Conservation (phyloP, 1,140 invertebrate species). For the Argopecten irradians region DNA sequence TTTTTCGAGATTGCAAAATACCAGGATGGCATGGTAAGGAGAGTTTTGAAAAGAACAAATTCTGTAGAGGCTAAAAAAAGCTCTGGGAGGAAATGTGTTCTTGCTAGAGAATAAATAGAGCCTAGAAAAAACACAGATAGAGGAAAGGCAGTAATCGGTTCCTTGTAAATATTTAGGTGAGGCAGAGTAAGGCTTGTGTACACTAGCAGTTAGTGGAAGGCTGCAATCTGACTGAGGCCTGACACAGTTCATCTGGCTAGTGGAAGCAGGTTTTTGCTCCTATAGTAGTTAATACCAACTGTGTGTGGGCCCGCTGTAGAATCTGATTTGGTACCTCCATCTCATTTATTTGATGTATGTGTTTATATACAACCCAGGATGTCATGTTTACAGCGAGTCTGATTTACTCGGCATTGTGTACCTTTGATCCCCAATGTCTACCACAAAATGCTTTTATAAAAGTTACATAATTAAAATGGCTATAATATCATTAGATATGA, state of each 20-base stretch:
- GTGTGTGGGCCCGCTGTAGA: not conserved
- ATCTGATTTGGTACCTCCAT: not conserved
- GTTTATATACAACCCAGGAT: not conserved
- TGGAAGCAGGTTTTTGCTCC: not conserved
- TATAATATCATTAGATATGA: not conserved
- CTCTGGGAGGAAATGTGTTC: not conserved
- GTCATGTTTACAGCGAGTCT: conserved; percentile 4
- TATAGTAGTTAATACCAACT: not conserved
- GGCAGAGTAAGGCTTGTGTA: not conserved
- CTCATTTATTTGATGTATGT: conserved; percentile 18
- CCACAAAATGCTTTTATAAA: not conserved
- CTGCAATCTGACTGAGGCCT: not conserved
- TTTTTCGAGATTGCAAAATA: not conserved
- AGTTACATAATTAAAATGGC: not conserved
- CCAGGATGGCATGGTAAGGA: not conserved
- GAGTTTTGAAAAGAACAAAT: not conserved
- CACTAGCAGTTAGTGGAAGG: not conserved
- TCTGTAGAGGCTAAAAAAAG: not conserved
- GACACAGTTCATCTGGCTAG: conserved; percentile 6
- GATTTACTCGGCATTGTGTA: not conserved
- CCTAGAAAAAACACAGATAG: conserved; percentile 11
- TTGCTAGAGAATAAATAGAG: conserved; percentile 1
- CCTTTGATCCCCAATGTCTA: conserved; percentile 14
- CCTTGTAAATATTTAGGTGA: not conserved
- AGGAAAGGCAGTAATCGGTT: conserved; percentile 1